Evolutionary conservation across 2,888 invertebrate genomes (phyloP).

Genomic region (Callyntrura guangdongensis): DNA sequence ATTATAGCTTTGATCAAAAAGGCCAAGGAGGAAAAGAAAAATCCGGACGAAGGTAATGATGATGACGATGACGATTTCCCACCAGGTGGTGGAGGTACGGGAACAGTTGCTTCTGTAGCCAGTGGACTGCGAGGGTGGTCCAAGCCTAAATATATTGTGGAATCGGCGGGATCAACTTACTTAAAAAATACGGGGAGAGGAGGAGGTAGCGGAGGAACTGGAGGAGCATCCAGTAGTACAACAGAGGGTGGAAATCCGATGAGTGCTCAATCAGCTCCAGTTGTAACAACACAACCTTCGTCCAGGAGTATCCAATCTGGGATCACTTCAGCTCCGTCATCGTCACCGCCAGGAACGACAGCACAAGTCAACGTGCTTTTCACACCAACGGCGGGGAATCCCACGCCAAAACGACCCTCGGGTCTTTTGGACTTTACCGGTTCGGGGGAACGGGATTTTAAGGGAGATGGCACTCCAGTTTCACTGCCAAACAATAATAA

Average conservation of each 20-base stretch:
- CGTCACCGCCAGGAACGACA: background rate
- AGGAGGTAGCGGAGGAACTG: background rate
- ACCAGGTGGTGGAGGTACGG: background rate
- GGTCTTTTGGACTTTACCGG: background rate
- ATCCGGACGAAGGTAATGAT: background rate
- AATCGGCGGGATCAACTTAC: background rate
- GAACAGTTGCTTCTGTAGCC: background rate
- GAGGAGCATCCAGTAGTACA: background rate
- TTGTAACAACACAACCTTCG: too few relatives aligned
- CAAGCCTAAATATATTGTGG: background rate
- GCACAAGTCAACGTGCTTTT: too few relatives aligned
- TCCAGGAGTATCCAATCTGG: too few relatives aligned
- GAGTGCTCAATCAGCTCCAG: too few relatives aligned
- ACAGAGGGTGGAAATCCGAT: too few relatives aligned
- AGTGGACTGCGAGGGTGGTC: background rate
- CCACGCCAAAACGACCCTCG: background rate
- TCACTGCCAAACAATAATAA: too few relatives aligned
- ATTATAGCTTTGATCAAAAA: constrained; percentile 31
- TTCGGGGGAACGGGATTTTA: too few relatives aligned
- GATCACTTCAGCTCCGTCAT: too few relatives aligned
- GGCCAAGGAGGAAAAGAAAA: constrained; percentile 17
- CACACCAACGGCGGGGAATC: too few relatives aligned
- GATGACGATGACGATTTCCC: background rate
- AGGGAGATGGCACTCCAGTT: too few relatives aligned
- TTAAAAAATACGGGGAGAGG: background rate